These are phyloP conservation scores for Tragelaphus scriptus DNA, from an alignment of 2,113 vertebrate genomes.

Conservation along the genomic window DNA sequence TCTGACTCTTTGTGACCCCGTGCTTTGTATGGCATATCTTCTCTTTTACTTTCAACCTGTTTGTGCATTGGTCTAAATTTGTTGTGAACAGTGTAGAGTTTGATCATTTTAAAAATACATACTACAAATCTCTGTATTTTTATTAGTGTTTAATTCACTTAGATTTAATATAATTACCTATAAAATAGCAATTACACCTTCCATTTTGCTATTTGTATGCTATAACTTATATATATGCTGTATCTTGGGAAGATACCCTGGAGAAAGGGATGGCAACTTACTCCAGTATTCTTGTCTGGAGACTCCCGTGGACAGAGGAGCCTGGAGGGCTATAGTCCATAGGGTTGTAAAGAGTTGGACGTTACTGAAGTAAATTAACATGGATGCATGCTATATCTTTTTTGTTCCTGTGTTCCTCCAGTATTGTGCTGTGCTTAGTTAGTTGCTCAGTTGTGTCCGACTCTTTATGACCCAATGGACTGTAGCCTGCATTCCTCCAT, in stretches of 20 bases:
- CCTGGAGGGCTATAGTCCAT: background rate
- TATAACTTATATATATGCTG: background rate
- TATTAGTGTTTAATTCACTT: background rate
- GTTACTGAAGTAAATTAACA: background rate
- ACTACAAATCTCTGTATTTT: background rate
- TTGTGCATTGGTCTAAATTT: background rate
- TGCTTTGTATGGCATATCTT: background rate
- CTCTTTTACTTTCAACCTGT: background rate
- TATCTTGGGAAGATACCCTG: background rate
- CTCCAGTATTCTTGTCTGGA: background rate
- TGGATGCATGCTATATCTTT: background rate
- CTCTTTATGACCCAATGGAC: background rate
- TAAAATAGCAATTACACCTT: background rate
- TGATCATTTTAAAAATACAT: background rate
- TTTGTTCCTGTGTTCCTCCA: background rate
- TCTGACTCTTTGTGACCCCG: background rate
- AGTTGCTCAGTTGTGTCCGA: background rate
- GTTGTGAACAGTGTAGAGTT: background rate
- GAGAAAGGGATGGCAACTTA: background rate
- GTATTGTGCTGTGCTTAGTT: background rate
- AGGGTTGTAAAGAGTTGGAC: background rate
- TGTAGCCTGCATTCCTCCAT: background rate
- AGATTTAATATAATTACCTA: background rate
- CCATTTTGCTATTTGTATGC: background rate
- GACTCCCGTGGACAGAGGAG: background rate